Percentiles rank a stretch among this genome's conserved stretches.
Conservation (phyloP, 2,888 invertebrate genomes). For the Crossocerus cetratus region DNA sequence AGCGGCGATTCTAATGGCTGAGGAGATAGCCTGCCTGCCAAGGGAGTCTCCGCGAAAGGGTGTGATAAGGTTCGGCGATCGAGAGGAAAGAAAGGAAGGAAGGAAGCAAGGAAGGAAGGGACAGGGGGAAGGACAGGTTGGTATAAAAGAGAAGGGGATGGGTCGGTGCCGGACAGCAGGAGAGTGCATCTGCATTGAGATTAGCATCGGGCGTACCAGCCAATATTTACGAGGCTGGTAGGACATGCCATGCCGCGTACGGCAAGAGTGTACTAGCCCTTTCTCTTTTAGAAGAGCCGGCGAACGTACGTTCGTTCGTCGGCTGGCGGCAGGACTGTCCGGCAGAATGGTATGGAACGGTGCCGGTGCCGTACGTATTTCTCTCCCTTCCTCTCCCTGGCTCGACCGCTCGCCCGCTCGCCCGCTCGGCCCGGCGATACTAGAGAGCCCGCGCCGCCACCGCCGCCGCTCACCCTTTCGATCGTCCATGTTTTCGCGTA, state of each 20-base stretch:
- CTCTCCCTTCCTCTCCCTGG: no score
- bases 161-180: slow-evolving; percentile 60
- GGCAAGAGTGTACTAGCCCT: slow-evolving; percentile 30
- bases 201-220: slow-evolving; percentile 67
- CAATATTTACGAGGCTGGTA: slow-evolving; percentile 67
- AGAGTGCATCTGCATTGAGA: slow-evolving; percentile 71
- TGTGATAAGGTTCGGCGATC: not conserved
- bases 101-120: slow-evolving; percentile 52
- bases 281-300: slow-evolving; percentile 23
- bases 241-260: slow-evolving; percentile 54
- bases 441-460: slow-evolving; percentile 33
- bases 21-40: not conserved
- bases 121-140: slow-evolving; percentile 66
- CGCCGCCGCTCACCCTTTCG: slow-evolving; percentile 49
- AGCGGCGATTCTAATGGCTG: not conserved
- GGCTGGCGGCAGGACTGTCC: no score
- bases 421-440: slow-evolving; percentile 27
- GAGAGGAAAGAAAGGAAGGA: not conserved
- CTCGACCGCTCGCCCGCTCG: no score
- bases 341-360: no score
- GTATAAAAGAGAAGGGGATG: slow-evolving; percentile 27
- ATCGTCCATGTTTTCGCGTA: slow-evolving; percentile 63
- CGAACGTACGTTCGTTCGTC: slow-evolving; percentile 9
- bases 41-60: not conserved
- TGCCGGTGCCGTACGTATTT: no score